phyloP scores from a whole-genome alignment of 2,113 vertebrate species.

The Perognathus longimembris region DNA sequence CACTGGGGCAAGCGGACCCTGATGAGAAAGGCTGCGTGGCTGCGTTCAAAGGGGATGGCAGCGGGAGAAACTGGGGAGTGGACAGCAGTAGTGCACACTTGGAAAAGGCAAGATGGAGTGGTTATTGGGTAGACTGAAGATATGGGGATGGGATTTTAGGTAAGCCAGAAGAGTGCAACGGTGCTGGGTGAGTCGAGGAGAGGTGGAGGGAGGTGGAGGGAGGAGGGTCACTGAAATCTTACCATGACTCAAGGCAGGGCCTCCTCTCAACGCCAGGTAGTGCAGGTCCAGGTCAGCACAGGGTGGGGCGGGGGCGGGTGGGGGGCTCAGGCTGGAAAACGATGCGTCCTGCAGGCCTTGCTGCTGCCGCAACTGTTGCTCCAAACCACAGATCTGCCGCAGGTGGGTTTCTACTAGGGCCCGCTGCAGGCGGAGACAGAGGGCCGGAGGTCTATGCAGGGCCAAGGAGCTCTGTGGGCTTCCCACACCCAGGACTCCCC shows the following conservation, averaged over 20 bases:
- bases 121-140: constrained; percentile 25
- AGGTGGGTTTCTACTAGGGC: constrained; percentile 96
- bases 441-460: not conserved
- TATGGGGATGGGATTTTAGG: not conserved
- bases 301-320: constrained; percentile 46
- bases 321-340: constrained; percentile 91
- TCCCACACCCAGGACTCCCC: not conserved
- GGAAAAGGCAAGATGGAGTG: not conserved
- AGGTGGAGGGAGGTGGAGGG: not conserved
- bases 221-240: constrained; percentile 76
- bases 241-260: constrained; percentile 91
- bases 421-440: constrained; percentile 84
- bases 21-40: rapidly evolving
- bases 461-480: not conserved
- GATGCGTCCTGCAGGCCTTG: constrained; percentile 84
- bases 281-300: constrained; percentile 94
- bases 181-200: not conserved
- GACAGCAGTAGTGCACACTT: not conserved
- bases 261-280: constrained; percentile 93
- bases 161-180: not conserved
- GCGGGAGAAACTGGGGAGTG: not conserved
- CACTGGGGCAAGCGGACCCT: not conserved
- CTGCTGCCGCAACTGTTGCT: constrained; percentile 93
- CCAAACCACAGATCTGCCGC: constrained; percentile 94
- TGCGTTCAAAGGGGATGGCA: not conserved